Percentiles rank a stretch among this genome's conserved stretches.
These are phyloP conservation scores for Aegithalos caudatus DNA, from an alignment of 2,113 vertebrate genomes.

Conservation along the genomic window DNA sequence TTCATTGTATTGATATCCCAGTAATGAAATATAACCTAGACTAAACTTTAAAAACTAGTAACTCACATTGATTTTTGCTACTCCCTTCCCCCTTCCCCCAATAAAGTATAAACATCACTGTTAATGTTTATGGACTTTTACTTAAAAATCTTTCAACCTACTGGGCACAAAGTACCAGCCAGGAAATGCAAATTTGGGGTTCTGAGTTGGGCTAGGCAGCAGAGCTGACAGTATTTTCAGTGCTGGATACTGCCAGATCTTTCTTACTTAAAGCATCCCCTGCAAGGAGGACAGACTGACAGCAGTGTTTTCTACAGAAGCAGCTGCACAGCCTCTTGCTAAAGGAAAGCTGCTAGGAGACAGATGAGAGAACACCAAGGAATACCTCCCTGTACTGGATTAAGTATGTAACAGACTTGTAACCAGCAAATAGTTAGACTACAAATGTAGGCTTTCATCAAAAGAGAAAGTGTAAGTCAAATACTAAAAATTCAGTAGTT, in stretches of 20 bases:
- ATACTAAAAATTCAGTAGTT: constrained; percentile 1
- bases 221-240: constrained; percentile 48
- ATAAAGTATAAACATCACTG: constrained; percentile 62
- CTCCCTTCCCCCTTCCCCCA: constrained; percentile 9
- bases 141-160: constrained; percentile 42
- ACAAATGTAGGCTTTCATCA: neutral
- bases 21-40: constrained; percentile 78
- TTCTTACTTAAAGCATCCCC: constrained; percentile 51
- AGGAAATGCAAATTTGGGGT: constrained; percentile 47
- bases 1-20: constrained; percentile 73
- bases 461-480: neutral
- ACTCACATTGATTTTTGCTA: constrained; percentile 45
- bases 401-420: neutral
- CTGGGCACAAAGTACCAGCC: constrained; percentile 4
- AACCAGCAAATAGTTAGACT: neutral
- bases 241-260: constrained; percentile 61
- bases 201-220: constrained; percentile 50
- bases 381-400: constrained; percentile 9
- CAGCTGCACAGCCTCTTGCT: constrained; percentile 53
- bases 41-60: constrained; percentile 58
- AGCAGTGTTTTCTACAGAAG: constrained; percentile 43
- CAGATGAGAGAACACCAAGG: constrained; percentile 42
- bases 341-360: constrained; percentile 48
- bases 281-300: constrained; percentile 49
- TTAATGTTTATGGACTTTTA: constrained; percentile 58